Conservation (phyloP, 2,113 vertebrate genomes). For the Sturnira hondurensis region DNA sequence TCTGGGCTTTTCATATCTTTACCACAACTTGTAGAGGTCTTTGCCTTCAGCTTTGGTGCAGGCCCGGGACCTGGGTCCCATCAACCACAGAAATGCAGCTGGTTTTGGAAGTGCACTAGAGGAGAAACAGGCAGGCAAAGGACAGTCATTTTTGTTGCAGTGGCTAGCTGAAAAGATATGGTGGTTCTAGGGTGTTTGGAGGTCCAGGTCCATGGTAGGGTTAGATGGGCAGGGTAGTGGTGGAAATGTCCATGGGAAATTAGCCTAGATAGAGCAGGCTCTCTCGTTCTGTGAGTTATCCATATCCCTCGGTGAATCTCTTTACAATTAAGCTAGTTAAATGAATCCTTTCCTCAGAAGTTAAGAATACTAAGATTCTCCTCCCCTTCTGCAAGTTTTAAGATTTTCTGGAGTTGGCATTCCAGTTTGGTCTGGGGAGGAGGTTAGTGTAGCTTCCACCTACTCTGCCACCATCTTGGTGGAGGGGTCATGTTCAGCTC, state of each 20-base stretch:
- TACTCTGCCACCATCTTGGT: too few species aligned
- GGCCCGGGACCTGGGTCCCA: neutral
- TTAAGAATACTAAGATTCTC: neutral
- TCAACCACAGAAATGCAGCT: neutral
- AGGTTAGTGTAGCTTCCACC: too few species aligned
- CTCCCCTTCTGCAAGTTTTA: neutral
- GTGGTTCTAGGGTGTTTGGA: neutral
- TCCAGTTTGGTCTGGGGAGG: too few species aligned
- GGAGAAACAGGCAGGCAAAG: neutral
- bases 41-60: neutral
- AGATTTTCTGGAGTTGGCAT: neutral
- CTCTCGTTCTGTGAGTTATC: neutral
- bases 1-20: neutral
- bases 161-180: neutral
- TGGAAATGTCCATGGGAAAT: neutral
- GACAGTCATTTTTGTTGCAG: neutral
- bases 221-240: neutral
- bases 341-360: neutral
- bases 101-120: neutral
- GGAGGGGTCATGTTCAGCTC: too few species aligned
- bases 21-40: neutral
- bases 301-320: neutral
- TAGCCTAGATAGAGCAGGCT: neutral
- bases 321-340: neutral
- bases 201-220: neutral